Evolutionary conservation across 2,797 vertebrate species (phyloP).

Genomic region (Centropyge bicolor): DNA sequence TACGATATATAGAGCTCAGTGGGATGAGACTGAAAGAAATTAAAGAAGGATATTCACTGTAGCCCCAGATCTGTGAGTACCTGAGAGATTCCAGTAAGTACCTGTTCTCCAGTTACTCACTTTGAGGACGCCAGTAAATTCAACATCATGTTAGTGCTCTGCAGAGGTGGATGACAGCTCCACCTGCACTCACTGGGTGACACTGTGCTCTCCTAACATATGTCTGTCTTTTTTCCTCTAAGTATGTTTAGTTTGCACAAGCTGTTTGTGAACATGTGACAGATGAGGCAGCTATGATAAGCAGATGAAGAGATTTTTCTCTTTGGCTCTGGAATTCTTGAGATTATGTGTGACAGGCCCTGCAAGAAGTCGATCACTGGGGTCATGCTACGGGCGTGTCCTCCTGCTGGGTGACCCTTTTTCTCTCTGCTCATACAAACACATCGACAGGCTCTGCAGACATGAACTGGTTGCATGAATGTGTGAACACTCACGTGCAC

Average conservation of each 20-base stretch:
- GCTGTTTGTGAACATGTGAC: slow-evolving; percentile 17
- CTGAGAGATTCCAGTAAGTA: not conserved
- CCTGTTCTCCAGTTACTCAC: not conserved
- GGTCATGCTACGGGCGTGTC: not conserved
- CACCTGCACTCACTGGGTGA: not conserved
- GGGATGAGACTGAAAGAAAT: not conserved
- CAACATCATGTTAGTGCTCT: not conserved
- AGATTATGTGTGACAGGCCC: slow-evolving; percentile 10
- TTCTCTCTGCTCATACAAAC: not conserved
- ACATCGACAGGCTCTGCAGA: not conserved
- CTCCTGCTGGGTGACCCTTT: not conserved
- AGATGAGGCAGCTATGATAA: not conserved
- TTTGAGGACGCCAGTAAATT: not conserved
- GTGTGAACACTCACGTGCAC: not conserved
- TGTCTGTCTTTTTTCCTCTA: not conserved
- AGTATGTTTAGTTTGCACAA: not conserved
- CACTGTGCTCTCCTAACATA: not conserved
- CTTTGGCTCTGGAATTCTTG: not conserved
- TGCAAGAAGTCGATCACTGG: not conserved
- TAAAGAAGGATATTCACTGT: not conserved
- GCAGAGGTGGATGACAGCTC: not conserved
- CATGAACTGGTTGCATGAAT: not conserved
- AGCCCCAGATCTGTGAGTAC: slow-evolving; percentile 12
- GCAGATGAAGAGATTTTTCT: slow-evolving; percentile 37
- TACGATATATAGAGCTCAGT: not conserved